Base-by-base conservation (phyloP, 2,113 vertebrate species). In the Eptesicus fuscus region DNA sequence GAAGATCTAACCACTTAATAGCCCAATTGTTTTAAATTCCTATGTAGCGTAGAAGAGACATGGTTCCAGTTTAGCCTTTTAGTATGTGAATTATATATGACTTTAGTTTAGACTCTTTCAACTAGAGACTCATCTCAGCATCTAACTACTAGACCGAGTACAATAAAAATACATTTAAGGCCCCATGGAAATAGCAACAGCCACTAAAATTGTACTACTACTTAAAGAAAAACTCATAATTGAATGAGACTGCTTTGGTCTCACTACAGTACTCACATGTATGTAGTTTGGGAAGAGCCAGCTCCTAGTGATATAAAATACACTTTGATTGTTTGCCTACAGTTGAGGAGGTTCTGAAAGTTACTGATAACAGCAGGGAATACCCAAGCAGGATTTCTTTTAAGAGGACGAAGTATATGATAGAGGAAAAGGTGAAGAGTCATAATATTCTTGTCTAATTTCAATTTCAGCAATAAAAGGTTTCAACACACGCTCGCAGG, bases 11-110 rank as follows among this genome's bases (percentile, higher is more conserved):
- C 76, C 95, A 88, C 67, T 97, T 85, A 95, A 96, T 92, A 95
- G 96, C 95, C 69, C 28, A 49, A 70, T 90, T 89, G 28, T 79
- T 89, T 93, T 76, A 94, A 97, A 96, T 74, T 95, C 93, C 63
- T n/a, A 10, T 25, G 10, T 82, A 69, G 49, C 17, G 40, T 28
- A 83, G 42, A 89, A 70, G 90, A 88, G 92, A 71, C 51, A 47
- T 67, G 8, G 22, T 49, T 83, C 91, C 87, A 89, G 42, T 18
- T 35, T 44, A 9, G 51, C 83, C 79, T 80, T 49, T 91, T 90
- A 91, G 88, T 7, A 61, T 0, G 78, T 92, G 71, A 93, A 95
- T 95, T 96, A 94, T 59, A 83, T 74, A 90, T 47, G 67, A 85
- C 69, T 78, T 90, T 83, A 93, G 71, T 90, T 42, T 90, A 78